These are phyloP conservation scores for Podarcis muralis DNA, from an alignment of 2,113 vertebrate genomes.

Conservation along the genomic window DNA sequence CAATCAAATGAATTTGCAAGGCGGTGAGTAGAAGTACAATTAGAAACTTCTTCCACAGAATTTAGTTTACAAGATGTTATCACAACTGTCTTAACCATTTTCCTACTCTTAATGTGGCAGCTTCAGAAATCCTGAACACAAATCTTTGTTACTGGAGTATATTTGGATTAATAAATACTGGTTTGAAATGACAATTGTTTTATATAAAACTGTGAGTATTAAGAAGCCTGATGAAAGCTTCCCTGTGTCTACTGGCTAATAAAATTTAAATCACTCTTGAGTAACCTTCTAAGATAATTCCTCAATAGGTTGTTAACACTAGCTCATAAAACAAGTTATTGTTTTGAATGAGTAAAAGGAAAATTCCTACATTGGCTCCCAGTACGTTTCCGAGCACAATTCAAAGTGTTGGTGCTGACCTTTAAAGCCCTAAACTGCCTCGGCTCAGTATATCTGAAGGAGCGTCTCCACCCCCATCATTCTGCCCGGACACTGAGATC, in stretches of 20 bases:
- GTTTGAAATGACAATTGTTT: conserved; percentile 54
- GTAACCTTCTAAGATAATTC: conserved; percentile 46
- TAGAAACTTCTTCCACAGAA: conserved; percentile 34
- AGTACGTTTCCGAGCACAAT: too few relatives aligned
- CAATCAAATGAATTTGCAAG: neutral
- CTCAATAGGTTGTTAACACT: conserved; percentile 58
- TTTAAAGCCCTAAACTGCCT: too few relatives aligned
- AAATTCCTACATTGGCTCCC: neutral
- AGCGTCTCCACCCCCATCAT: too few relatives aligned
- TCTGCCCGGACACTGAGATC: too few relatives aligned
- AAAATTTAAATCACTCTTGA: conserved; percentile 54
- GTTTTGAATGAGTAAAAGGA: conserved; percentile 33
- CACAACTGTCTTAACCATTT: conserved; percentile 29
- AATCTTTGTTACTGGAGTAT: conserved; percentile 53
- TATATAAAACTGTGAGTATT: conserved; percentile 35
- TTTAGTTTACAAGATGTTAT: conserved; percentile 18
- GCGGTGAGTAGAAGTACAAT: conserved; percentile 16
- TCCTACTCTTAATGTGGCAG: conserved; percentile 53
- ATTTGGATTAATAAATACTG: conserved; percentile 51
- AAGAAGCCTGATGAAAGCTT: conserved; percentile 50
- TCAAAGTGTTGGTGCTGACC: too few relatives aligned
- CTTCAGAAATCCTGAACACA: conserved; percentile 62
- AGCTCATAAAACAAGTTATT: conserved; percentile 53
- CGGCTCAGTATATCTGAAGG: too few relatives aligned
- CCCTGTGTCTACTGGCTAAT: conserved; percentile 55